These are phyloP conservation scores for Mimas tiliae DNA, from an alignment of 2,888 invertebrate genomes.

Conservation along the genomic window DNA sequence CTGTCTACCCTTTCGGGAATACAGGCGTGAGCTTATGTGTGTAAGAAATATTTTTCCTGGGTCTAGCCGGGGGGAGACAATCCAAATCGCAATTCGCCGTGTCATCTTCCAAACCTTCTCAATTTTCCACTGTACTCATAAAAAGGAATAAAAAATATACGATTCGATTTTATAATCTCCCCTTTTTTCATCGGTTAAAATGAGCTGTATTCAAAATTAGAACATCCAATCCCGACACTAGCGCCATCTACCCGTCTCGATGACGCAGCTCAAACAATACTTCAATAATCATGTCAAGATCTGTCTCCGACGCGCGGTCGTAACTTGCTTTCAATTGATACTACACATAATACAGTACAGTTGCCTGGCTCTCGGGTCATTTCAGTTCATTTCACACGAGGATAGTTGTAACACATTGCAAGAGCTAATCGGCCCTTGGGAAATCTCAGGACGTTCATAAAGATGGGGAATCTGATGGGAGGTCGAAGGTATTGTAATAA, in stretches of 20 bases:
- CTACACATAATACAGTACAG: neutral
- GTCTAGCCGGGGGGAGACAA: neutral
- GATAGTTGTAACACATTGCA: neutral
- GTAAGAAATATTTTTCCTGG: no score
- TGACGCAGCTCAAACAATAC: slow-evolving; percentile 4
- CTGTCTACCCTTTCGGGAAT: no score
- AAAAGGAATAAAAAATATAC: neutral
- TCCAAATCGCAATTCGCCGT: no score
- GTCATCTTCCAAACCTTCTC: neutral
- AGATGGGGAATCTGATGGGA: no score
- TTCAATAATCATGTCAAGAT: slow-evolving; percentile 20
- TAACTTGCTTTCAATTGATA: neutral
- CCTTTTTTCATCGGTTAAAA: neutral
- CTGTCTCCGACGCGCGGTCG: neutral
- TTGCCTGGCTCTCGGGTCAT: neutral
- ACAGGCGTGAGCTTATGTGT: neutral
- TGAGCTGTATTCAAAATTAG: neutral
- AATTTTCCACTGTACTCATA: neutral
- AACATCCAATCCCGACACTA: neutral
- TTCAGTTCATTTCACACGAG: neutral
- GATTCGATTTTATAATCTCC: neutral
- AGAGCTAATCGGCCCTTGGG: neutral
- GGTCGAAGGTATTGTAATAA: no score
- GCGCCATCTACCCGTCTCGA: neutral
- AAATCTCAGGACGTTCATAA: neutral